Conservation (phyloP, 2,113 vertebrate genomes). For the Zosterops lateralis region DNA sequence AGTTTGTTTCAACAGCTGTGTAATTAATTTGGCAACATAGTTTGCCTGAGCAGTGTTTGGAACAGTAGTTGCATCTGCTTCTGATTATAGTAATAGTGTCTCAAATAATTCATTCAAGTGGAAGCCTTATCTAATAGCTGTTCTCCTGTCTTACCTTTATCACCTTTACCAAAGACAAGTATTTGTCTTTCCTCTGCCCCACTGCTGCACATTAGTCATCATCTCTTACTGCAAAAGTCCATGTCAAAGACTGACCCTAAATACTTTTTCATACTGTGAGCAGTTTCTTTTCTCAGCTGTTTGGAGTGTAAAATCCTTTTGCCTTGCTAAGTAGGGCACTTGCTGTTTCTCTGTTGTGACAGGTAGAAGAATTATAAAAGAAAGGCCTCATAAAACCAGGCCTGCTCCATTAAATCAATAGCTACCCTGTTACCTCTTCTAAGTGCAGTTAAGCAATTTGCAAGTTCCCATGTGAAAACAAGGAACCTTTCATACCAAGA, state of each 20-base stretch:
- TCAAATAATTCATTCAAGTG: background rate
- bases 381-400: background rate
- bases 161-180: background rate
- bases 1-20: background rate
- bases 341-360: background rate
- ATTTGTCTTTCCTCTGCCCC: background rate
- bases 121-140: background rate
- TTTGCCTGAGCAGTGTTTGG: background rate
- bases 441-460: too few species aligned
- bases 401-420: background rate
- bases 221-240: background rate
- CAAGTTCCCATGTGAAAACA: too few species aligned
- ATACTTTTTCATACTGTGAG: background rate
- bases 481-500: too few species aligned
- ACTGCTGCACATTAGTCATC: background rate
- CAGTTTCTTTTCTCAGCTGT: background rate
- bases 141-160: background rate
- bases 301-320: background rate
- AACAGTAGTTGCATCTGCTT: background rate
- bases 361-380: background rate
- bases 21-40: background rate
- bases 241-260: background rate
- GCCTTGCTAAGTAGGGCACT: background rate
- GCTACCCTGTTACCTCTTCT: too few species aligned
- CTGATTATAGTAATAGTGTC: background rate